Conservation (phyloP, 2,797 vertebrate genomes). For the Lithobates sylvaticus region DNA sequence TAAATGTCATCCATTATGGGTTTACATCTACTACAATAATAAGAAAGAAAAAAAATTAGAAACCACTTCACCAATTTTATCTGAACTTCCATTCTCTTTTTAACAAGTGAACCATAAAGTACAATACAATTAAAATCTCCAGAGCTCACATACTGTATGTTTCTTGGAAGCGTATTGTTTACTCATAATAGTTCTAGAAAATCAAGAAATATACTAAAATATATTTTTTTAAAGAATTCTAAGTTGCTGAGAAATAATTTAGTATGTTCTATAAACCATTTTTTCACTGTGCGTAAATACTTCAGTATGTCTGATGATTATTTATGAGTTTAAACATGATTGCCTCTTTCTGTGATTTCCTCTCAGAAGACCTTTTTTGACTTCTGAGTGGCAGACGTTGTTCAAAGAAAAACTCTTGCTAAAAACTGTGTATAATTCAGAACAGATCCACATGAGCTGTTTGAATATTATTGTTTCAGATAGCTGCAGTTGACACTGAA, state of each 20-base stretch:
- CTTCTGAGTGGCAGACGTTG: neutral
- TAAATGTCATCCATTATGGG: neutral
- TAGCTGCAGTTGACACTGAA: neutral
- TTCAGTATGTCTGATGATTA: neutral
- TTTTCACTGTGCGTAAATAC: neutral
- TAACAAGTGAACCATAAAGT: neutral
- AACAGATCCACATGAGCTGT: neutral
- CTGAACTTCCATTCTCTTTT: neutral
- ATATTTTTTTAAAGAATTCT: neutral
- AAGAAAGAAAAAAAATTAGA: neutral
- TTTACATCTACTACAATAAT: neutral
- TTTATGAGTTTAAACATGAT: conserved; percentile 4
- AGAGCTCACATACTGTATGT: neutral
- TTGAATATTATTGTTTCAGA: neutral
- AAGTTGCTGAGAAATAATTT: neutral
- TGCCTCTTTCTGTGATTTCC: neutral
- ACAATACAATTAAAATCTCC: neutral
- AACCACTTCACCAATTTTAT: neutral
- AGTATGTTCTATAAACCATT: neutral
- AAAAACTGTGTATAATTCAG: neutral
- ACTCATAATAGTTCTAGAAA: neutral
- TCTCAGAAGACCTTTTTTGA: neutral
- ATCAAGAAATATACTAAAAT: neutral
- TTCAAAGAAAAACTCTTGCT: neutral
- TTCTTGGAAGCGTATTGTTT: no score